Conservation (phyloP, 2,888 invertebrate genomes). For the Netelia inedita region DNA sequence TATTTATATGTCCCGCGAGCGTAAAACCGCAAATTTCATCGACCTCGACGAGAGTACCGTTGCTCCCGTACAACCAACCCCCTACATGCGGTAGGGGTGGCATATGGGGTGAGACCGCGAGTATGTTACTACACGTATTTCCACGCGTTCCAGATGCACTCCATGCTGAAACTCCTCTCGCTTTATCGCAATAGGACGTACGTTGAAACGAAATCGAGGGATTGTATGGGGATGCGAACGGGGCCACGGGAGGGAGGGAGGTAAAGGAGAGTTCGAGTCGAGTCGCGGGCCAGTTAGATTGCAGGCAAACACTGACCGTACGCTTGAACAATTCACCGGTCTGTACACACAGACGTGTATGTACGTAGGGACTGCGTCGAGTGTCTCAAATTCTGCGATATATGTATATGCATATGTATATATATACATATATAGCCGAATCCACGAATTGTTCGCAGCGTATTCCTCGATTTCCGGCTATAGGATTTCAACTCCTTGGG, state of each 20-base stretch:
- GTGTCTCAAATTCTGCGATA: background rate
- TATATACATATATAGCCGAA: background rate
- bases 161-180: slow-evolving; percentile 7
- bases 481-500: slow-evolving; percentile 19
- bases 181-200: background rate
- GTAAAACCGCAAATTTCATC: slow-evolving; percentile 36
- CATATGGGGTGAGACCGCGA: background rate
- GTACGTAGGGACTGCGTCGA: background rate
- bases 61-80: background rate
- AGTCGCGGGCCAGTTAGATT: slow-evolving; percentile 49
- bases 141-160: slow-evolving; percentile 37
- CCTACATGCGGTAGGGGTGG: background rate
- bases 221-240: too few relatives aligned
- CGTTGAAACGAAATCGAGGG: background rate
- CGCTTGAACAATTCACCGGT: slow-evolving; percentile 34
- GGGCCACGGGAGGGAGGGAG: background rate
- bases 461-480: slow-evolving; percentile 27
- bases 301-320: slow-evolving; percentile 44
- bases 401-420: background rate
- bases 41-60: slow-evolving; percentile 6
- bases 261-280: background rate
- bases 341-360: background rate
- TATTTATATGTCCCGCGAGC: background rate
- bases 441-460: slow-evolving; percentile 38
- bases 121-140: slow-evolving; percentile 21